Evolutionary conservation across 2,113 vertebrate genomes (phyloP), one percentile per base, ranked within the genome.

Genomic region (Numenius arquata): DNA sequence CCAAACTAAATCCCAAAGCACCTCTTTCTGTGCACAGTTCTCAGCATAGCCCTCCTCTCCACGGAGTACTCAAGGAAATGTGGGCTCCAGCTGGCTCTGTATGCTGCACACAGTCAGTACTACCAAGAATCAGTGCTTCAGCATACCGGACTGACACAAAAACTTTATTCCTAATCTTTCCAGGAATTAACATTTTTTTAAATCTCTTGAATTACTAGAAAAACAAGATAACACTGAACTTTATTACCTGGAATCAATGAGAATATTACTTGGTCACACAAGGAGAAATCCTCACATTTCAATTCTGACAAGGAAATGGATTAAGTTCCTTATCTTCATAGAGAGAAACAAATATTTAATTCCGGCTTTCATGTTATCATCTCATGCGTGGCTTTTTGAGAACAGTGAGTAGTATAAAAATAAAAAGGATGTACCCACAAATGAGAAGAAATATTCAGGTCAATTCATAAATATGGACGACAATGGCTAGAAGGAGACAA

Each of bases 281-380:
- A 68, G 74, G 84, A 88, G 89, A 95, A 95, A 93, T 88, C 61
- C 30, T 70, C 61, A 95, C 48, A 91, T 85, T 96, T 92, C 84
- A 47, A 72, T 95, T 96, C 86, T 84, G 75, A 75, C 32, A 70
- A 81, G 56, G 61, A 71, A 74, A 66, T 30, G 74, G 55, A 90
- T 86, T 79, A 95, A 89, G 72, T 92, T 91, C 47, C 95, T 79
- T 91, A 73, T 92, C 58, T 67, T 73, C 34, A 30, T 50, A 41
- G 63, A 95, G n/a, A 1, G 6, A 93, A 94, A 95, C 63, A 96
- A 86, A 78, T 89, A 83, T 70, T 96, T 94, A 92, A 91, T 89
- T 92, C 68, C 48, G 61, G 40, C 56, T 91, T 76, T 66, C 75
- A 41, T 55, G 50, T 62, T 75, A 79, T 25, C n/a, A 26, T 85